Evolutionary conservation across 2,113 vertebrate genomes (phyloP).

Genomic region (Bujurquina vittata): DNA sequence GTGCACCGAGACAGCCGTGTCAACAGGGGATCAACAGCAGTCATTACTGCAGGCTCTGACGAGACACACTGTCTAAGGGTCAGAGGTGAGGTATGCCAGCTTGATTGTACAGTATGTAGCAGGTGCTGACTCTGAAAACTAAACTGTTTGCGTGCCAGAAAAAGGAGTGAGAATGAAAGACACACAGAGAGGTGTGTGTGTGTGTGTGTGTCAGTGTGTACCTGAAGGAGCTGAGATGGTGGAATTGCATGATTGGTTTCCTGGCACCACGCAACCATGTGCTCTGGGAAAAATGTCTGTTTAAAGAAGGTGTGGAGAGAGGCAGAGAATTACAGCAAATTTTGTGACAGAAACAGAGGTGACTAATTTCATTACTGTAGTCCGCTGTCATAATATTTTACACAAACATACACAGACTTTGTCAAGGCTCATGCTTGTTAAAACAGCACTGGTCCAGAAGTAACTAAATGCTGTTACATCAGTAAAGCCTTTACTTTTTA

Average conservation of each 20-base stretch:
- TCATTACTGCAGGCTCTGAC: slow-evolving; percentile 69
- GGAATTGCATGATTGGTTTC: slow-evolving; percentile 90
- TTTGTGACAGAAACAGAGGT: slow-evolving; percentile 34
- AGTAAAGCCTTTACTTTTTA: not conserved
- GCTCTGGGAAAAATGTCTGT: slow-evolving; percentile 97
- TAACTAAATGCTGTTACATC: not conserved
- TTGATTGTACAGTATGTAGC: slow-evolving; percentile 61
- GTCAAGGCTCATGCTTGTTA: not conserved
- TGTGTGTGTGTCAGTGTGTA: slow-evolving; percentile 64
- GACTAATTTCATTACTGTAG: slow-evolving; percentile 42
- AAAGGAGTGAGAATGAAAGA: slow-evolving; percentile 5
- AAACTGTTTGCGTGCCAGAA: slow-evolving; percentile 36
- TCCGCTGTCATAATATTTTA: slow-evolving; percentile 43
- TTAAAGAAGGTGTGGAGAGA: slow-evolving; percentile 32
- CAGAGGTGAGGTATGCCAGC: slow-evolving; percentile 69
- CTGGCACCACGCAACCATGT: slow-evolving; percentile 97
- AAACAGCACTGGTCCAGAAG: not conserved
- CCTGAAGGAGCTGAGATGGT: slow-evolving; percentile 94
- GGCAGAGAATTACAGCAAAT: slow-evolving; percentile 43
- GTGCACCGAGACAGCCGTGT: slow-evolving; percentile 66
- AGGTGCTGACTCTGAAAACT: slow-evolving; percentile 57
- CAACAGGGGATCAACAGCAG: slow-evolving; percentile 70
- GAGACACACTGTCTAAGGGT: slow-evolving; percentile 71
- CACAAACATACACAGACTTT: not conserved
- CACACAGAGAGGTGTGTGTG: not conserved